Base-by-base conservation (phyloP, 2,113 vertebrate species). In the Psittacus erithacus region DNA sequence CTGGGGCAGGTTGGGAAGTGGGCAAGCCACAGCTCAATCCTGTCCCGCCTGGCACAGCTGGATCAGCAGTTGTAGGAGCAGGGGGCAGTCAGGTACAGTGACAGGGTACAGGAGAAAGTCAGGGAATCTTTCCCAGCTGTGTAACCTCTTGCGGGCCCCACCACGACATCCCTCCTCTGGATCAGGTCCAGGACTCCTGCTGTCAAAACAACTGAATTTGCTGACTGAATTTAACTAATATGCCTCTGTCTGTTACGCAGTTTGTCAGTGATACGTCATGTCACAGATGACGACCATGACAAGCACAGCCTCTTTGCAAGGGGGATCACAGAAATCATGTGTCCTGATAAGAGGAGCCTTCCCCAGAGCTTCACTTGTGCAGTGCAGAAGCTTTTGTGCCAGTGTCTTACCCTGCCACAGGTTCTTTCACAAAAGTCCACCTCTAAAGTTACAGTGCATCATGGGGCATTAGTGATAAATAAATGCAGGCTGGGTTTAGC, bases 311-410 rank as follows among this genome's bases (percentile, higher is more conserved):
- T 50, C 27, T 67, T 52, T 53, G 46, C 27, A 69, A 59, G 49
- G 17, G 18, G 9, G 4, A 35, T 35, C 3, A 3, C 17, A 68
- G 60, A 49, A 78, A 62, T 39, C 35, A 10, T 0, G 0, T 5
- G 25, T 38, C n/a, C 31, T 63, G 15, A 9, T 69, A 74, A 38
- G 27, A 69, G 11, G 24, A 74, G 38, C 29, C 18, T 57, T 73
- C 44, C 49, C 47, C 47, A 79, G 65, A 62, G 24, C 14, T 52
- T 82, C 1, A 1, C 46, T 16, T 28, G 27, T 52, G 50, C 69
- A 65, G n/a, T 1, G 9, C 49, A 64, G 53, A 44, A 88, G 17
- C 6, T 77, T 76, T 77, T 49, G 16, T 62, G 31, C 53, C 83
- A 70, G 28, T 2, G 1, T n/a, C 86, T 78, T 7, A 1, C 22